A percentile compares a stretch with the other conserved stretches of the same genome.
These are phyloP conservation scores for Drosophila athabasca DNA, from an alignment of 1,140 invertebrate genomes.

Conservation along the genomic window DNA sequence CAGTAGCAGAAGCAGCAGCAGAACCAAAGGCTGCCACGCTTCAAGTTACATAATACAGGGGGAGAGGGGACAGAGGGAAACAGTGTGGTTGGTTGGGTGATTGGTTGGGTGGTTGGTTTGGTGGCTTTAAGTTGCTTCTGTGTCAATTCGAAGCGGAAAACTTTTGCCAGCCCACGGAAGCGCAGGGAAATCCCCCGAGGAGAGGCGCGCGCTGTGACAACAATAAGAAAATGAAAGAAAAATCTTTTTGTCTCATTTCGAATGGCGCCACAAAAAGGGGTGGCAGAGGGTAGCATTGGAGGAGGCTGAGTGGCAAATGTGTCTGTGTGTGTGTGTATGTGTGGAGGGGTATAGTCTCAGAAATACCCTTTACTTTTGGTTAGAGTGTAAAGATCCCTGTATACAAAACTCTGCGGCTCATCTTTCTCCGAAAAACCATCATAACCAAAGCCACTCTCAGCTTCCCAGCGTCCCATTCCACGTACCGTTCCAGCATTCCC, in stretches of 20 bases:
- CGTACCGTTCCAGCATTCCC: no score
- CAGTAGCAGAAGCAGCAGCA: slow-evolving; percentile 36
- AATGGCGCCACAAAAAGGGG: slow-evolving; percentile 38
- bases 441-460: slow-evolving; percentile 24
- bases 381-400: no score
- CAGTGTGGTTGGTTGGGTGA: neutral
- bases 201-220: neutral
- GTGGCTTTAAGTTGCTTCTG: slow-evolving; percentile 33
- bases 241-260: slow-evolving; percentile 35
- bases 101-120: no score
- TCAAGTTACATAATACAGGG: slow-evolving; percentile 59
- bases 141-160: slow-evolving; percentile 41
- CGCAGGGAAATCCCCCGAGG: neutral
- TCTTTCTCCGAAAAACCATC: slow-evolving; percentile 1
- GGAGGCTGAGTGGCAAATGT: slow-evolving; percentile 14
- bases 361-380: neutral
- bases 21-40: no score
- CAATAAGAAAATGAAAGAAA: slow-evolving; percentile 24
- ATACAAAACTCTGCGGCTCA: neutral
- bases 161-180: slow-evolving; percentile 32
- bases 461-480: no score
- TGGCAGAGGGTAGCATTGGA: neutral
- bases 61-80: neutral
- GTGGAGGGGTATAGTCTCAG: neutral
- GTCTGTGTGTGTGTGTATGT: no score